Conservation (phyloP, 2,113 vertebrate genomes). For the Paraplagusia blochii region DNA sequence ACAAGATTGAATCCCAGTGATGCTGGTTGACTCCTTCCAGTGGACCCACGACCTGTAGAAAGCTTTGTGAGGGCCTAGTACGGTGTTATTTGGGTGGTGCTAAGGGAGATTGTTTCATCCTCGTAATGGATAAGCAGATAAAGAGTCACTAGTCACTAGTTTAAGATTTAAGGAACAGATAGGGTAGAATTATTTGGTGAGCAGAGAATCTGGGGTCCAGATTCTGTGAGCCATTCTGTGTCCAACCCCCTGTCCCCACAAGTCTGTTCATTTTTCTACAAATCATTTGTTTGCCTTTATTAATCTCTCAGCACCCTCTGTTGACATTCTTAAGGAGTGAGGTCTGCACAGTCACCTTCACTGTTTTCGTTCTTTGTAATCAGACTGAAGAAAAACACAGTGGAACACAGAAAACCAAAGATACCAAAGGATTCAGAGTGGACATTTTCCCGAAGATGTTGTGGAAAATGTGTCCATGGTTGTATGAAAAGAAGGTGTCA, state of each 20-base stretch:
- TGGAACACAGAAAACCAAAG: neutral
- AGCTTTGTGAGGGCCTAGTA: too few relatives aligned
- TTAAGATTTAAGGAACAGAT: neutral
- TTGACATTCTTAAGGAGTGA: constrained; percentile 11
- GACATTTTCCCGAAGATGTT: constrained; percentile 11
- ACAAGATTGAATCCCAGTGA: too few relatives aligned
- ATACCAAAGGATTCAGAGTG: constrained; percentile 13
- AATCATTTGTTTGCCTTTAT: constrained; percentile 39
- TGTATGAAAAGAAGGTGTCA: constrained; percentile 10
- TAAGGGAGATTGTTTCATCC: too few relatives aligned
- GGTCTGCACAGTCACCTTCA: constrained; percentile 19
- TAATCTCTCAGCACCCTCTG: constrained; percentile 44
- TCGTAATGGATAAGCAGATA: too few relatives aligned
- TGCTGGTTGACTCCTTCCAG: too few relatives aligned
- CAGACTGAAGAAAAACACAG: constrained; percentile 6
- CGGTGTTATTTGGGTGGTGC: too few relatives aligned
- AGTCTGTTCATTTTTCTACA: constrained; percentile 36
- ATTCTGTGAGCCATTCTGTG: constrained; percentile 27
- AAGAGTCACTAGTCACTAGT: too few relatives aligned
- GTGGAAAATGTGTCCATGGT: neutral
- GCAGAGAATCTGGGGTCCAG: constrained; percentile 27
- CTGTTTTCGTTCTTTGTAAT: constrained; percentile 28
- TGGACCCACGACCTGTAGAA: too few relatives aligned
- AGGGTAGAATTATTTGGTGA: constrained; percentile 38
- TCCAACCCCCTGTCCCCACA: constrained; percentile 8